Base-by-base conservation (phyloP, 2,888 invertebrate genomes). In the Andrena haemorrhoa region DNA sequence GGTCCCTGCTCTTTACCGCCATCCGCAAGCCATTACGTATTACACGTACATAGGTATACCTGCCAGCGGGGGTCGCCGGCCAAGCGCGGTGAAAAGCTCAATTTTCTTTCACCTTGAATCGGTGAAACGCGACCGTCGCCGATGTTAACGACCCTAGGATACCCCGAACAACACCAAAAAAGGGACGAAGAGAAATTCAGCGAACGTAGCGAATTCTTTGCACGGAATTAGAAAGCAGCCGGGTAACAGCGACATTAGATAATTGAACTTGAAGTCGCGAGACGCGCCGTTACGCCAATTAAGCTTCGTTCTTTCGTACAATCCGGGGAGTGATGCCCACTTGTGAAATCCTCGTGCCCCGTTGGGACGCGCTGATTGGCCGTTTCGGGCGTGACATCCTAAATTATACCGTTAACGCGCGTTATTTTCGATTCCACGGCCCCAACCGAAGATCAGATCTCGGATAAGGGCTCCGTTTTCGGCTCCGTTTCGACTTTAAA, bases 331-430 rank as follows among this genome's bases (percentile, higher is more conserved):
- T 5, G 47, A 41, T 2, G 64, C n/a, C 23, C 56, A 12, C 10
- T 26, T 26, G 23, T 26, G 56, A 23, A 56, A 56, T 56, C 56
- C 56, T 10, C 26, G 56, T 10, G 23, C 56, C 26, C 10, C 12
- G 56, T 56, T 56, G 56, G 26, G 26, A 23, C 56, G 56, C 2
- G n/a, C 51, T 12, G n/a, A 41, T 12, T 23, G 23, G 20, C 8
- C 58, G 70, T 41, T 41, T 41, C 20, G 26, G 41, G 41, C 20
- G 56, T 33, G 68, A 66, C 68, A 72, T 68, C 68, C 71, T 49
- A 72, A 80, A 80, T 78, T 68, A 64, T 77, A 72, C 72, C 80
- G 77, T 80, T 80, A 80, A 77, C 72, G 77, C 77, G 56, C 61
- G 61, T 53, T 72, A 72, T 72, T 77, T 68, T 49, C 69, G 69